These are phyloP conservation scores for Lutraria lutraria DNA, from an alignment of 2,888 invertebrate species.

Conservation along the genomic window DNA sequence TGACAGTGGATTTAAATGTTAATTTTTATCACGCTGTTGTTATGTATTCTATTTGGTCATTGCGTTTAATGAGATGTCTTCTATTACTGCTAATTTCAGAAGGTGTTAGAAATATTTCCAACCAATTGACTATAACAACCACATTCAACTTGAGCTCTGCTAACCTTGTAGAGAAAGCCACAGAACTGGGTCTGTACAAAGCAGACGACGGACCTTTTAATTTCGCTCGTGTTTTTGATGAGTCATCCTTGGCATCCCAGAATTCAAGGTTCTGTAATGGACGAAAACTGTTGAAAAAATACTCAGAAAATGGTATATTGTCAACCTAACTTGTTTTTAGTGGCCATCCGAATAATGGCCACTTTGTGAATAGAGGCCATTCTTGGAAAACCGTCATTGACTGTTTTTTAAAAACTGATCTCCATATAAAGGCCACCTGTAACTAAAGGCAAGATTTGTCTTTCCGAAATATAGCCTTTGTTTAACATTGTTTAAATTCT, in stretches of 20 bases:
- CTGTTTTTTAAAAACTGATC: too few relatives aligned
- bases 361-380: too few relatives aligned
- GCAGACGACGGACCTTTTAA: conserved; percentile 79
- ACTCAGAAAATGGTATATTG: conserved; percentile 73
- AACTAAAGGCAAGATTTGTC: too few relatives aligned
- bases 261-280: conserved; percentile 73
- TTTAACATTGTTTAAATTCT: too few relatives aligned
- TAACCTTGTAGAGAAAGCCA: conserved; percentile 78
- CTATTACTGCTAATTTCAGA: conserved; percentile 69
- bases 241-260: conserved; percentile 40
- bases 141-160: conserved; percentile 79
- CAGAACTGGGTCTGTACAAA: conserved; percentile 76
- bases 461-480: too few relatives aligned
- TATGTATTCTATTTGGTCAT: too few relatives aligned
- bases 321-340: background rate
- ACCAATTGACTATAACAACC: conserved; percentile 79
- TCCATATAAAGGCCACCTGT: too few relatives aligned
- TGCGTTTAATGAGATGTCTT: too few relatives aligned
- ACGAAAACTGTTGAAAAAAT: conserved; percentile 74
- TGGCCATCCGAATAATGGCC: too few relatives aligned
- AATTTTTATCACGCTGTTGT: too few relatives aligned
- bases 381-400: too few relatives aligned
- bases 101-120: conserved; percentile 83
- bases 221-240: conserved; percentile 78
- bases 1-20: too few relatives aligned